Conservation (phyloP, 2,888 invertebrate genomes). For the Ctenicera cuprea region DNA sequence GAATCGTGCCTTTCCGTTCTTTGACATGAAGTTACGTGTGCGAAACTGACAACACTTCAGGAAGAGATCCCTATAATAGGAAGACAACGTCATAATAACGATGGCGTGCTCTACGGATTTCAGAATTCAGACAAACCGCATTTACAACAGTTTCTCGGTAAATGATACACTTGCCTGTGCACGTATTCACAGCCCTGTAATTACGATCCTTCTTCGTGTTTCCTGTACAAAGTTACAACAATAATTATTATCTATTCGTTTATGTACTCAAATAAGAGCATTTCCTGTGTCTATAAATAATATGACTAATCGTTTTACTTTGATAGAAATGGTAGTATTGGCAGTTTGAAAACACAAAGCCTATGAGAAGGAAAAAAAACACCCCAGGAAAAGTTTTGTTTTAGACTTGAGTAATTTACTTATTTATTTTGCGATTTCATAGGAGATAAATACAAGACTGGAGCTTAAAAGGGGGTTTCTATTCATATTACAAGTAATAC, state of each 20-base stretch:
- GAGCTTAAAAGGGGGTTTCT: background rate
- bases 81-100: slow-evolving; percentile 28
- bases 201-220: slow-evolving; percentile 61
- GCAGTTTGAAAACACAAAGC: too few relatives aligned
- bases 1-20: background rate
- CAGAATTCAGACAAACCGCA: slow-evolving; percentile 41
- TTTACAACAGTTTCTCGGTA: slow-evolving; percentile 52
- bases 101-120: slow-evolving; percentile 41
- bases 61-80: slow-evolving; percentile 22
- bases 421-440: background rate
- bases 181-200: slow-evolving; percentile 55
- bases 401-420: too few relatives aligned
- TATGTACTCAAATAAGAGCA: slow-evolving; percentile 1
- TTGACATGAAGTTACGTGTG: slow-evolving; percentile 14
- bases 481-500: background rate
- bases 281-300: background rate
- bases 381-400: too few relatives aligned
- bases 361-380: too few relatives aligned
- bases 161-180: slow-evolving; percentile 57
- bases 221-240: slow-evolving; percentile 57
- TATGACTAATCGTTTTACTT: too few relatives aligned
- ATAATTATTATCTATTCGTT: slow-evolving; percentile 9
- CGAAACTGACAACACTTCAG: slow-evolving; percentile 28
- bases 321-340: too few relatives aligned
- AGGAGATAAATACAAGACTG: background rate